Evolutionary conservation across 2,797 vertebrate genomes (phyloP).

Genomic region (Cygnus olor): DNA sequence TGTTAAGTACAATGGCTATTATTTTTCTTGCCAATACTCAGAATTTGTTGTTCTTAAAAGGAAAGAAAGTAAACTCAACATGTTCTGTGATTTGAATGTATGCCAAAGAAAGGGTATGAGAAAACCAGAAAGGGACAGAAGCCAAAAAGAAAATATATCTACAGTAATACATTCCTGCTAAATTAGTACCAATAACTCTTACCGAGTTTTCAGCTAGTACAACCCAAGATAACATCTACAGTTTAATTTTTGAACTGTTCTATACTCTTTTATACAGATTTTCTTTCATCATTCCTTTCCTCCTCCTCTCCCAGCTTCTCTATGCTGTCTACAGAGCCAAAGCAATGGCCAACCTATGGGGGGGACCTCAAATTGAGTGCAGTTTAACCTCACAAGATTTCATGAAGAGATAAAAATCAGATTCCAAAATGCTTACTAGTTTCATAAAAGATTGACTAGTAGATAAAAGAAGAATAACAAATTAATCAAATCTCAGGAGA

Average conservation of each 20-base stretch:
- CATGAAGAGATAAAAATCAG: conserved; percentile 11
- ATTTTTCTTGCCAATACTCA: conserved; percentile 3
- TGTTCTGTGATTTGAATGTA: conserved; percentile 13
- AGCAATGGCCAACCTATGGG: conserved; percentile 28
- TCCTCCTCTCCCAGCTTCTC: neutral
- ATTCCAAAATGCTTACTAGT: conserved; percentile 21
- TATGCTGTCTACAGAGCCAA: neutral
- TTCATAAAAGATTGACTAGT: neutral
- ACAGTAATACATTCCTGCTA: conserved; percentile 41
- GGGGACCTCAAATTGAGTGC: neutral
- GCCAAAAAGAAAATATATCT: conserved; percentile 57
- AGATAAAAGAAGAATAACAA: conserved; percentile 58
- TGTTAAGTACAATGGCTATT: neutral
- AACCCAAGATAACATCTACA: conserved; percentile 3
- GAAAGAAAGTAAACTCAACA: conserved; percentile 36
- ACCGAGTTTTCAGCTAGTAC: neutral
- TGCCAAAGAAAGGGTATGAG: conserved; percentile 56
- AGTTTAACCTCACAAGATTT: conserved; percentile 38
- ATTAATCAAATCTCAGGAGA: conserved; percentile 34
- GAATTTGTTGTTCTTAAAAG: conserved; percentile 38
- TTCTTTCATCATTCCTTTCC: neutral
- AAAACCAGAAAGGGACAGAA: conserved; percentile 35
- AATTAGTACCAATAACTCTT: conserved; percentile 59
- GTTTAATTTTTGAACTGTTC: conserved; percentile 10
- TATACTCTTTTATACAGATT: neutral